These are phyloP conservation scores for Gallinago paraguaiae DNA, from an alignment of 2,113 vertebrate species.

Conservation along the genomic window DNA sequence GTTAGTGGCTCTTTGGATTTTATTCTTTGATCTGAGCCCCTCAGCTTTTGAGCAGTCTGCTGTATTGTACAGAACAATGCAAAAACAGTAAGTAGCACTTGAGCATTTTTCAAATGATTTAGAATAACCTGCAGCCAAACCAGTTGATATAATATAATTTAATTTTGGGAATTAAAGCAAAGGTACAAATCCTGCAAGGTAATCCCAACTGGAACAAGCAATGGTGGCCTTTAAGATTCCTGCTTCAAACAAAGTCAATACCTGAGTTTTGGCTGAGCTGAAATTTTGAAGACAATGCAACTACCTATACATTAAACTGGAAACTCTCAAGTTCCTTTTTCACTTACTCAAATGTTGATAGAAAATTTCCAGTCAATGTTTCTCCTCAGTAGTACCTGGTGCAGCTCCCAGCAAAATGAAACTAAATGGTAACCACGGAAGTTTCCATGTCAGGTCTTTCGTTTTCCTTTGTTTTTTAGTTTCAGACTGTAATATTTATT, in stretches of 20 bases:
- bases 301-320: neutral
- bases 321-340: neutral
- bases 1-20: neutral
- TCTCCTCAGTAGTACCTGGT: neutral
- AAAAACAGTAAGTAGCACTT: neutral
- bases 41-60: neutral
- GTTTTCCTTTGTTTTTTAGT: neutral
- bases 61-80: neutral
- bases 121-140: neutral
- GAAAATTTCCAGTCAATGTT: neutral
- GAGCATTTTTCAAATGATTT: neutral
- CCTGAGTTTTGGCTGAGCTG: neutral
- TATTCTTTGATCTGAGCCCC: neutral
- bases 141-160: neutral
- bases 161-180: neutral
- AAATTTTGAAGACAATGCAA: neutral
- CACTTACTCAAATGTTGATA: neutral
- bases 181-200: neutral
- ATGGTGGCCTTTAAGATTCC: neutral
- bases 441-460: neutral
- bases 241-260: neutral
- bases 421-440: neutral
- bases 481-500: neutral
- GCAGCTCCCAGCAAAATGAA: neutral
- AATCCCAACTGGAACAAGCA: neutral